These are phyloP conservation scores for Apodemia hepburni DNA, from an alignment of 2,888 invertebrate species.

Conservation along the genomic window DNA sequence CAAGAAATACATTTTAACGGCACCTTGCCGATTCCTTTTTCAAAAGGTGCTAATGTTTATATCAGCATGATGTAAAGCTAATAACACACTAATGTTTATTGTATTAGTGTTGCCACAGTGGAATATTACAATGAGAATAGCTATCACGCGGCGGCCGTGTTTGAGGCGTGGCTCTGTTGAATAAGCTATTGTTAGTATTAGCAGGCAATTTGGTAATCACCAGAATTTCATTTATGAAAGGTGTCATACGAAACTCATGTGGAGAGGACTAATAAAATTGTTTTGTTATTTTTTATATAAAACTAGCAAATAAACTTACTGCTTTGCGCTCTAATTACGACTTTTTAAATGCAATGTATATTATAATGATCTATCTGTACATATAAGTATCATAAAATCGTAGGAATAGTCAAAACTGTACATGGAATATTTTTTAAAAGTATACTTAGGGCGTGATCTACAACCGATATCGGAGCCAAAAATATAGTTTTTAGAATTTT, in stretches of 20 bases:
- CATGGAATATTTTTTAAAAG: no score
- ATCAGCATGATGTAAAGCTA: constrained; percentile 68
- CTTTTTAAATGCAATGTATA: no score
- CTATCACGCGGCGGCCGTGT: constrained; percentile 72
- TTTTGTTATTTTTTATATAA: not conserved
- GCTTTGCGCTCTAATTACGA: no score
- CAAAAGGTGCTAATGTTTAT: constrained; percentile 51
- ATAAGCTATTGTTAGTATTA: constrained; percentile 66
- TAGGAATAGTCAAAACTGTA: no score
- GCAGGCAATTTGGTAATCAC: constrained; percentile 63
- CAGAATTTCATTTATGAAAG: constrained; percentile 38
- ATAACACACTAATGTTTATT: constrained; percentile 76
- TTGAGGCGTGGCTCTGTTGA: constrained; percentile 65
- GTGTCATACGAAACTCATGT: constrained; percentile 16
- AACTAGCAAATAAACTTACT: no score
- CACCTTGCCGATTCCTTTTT: constrained; percentile 39
- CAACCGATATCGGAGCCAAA: no score
- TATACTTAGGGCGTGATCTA: no score
- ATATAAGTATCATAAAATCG: no score
- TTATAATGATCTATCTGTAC: no score
- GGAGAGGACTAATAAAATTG: not conserved
- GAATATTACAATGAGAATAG: constrained; percentile 71
- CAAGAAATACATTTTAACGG: constrained; percentile 36
- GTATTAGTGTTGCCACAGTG: constrained; percentile 72
- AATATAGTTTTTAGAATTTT: no score